These are phyloP conservation scores for Dolichotis patagonum DNA, from an alignment of 2,113 vertebrate genomes.

Conservation along the genomic window DNA sequence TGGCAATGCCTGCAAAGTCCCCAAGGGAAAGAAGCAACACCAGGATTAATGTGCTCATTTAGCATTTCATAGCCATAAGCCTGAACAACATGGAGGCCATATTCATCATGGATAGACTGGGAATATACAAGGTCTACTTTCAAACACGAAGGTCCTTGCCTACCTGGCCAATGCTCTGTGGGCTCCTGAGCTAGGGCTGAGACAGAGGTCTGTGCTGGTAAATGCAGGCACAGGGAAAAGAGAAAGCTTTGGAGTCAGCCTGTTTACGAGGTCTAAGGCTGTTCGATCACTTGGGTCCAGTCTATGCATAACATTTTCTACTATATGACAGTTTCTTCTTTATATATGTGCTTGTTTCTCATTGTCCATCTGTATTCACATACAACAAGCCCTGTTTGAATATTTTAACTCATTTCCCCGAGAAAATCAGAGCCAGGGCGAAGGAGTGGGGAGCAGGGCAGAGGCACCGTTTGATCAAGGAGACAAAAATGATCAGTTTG, in stretches of 20 bases:
- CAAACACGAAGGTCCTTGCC: neutral
- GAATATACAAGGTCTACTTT: slow-evolving; percentile 6
- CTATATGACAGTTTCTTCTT: neutral
- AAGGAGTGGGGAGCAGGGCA: too few species aligned
- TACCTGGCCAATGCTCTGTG: neutral
- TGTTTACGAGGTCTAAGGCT: neutral
- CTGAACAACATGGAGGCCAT: slow-evolving; percentile 43
- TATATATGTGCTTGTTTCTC: neutral
- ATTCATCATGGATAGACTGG: slow-evolving; percentile 61
- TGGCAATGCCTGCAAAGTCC: slow-evolving; percentile 33
- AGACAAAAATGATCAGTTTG: neutral
- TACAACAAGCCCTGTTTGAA: neutral
- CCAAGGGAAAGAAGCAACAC: slow-evolving; percentile 62
- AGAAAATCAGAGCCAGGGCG: neutral
- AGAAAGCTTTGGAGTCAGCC: neutral
- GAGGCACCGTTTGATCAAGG: neutral
- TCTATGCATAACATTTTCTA: neutral
- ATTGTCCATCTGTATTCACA: neutral
- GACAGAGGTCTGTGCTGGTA: neutral
- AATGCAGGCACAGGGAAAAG: neutral
- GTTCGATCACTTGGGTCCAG: neutral
- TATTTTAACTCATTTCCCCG: neutral
- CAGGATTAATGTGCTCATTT: slow-evolving; percentile 70
- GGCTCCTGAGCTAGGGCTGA: neutral
- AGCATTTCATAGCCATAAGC: slow-evolving; percentile 70